Conservation (phyloP, 2,113 vertebrate species). For the Dipodomys stephensi region DNA sequence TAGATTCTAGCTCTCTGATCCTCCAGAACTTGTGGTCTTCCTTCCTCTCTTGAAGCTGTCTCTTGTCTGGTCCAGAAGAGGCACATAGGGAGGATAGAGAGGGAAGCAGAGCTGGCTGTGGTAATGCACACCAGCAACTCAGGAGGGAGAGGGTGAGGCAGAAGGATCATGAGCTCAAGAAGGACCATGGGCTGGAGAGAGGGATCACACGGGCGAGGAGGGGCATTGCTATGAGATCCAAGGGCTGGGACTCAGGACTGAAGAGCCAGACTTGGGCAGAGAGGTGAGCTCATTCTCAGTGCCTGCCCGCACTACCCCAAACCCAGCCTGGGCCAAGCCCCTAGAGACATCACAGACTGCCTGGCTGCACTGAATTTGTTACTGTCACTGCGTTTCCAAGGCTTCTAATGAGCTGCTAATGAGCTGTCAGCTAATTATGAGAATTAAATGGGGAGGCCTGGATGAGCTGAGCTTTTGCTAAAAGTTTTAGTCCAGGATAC, state of each 20-base stretch:
- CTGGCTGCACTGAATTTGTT: constrained; percentile 86
- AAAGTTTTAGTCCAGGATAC: constrained; percentile 63
- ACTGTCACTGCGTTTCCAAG: constrained; percentile 83
- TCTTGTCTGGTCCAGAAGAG: not conserved
- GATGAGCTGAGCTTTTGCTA: constrained; percentile 70
- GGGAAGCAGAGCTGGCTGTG: too few relatives aligned
- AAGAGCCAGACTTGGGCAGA: not conserved
- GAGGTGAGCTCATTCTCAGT: constrained; percentile 34
- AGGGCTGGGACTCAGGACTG: not conserved
- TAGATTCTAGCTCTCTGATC: not conserved
- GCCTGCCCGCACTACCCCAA: not conserved
- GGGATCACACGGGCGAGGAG: not conserved
- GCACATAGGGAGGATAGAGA: too few relatives aligned
- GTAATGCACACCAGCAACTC: too few relatives aligned
- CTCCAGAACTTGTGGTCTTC: not conserved
- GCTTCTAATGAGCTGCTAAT: constrained; percentile 88
- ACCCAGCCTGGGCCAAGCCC: constrained; percentile 57
- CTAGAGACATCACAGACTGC: constrained; percentile 68
- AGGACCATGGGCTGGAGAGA: not conserved
- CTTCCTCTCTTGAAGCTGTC: not conserved
- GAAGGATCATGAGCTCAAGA: too few relatives aligned
- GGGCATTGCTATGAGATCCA: not conserved
- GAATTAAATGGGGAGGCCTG: constrained; percentile 84
- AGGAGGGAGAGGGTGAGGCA: not conserved
- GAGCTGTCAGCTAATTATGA: constrained; percentile 88